Percentiles rank a stretch among this genome's conserved stretches.
These are phyloP conservation scores for Luperina testacea DNA, from an alignment of 2,888 invertebrate genomes.

Conservation along the genomic window DNA sequence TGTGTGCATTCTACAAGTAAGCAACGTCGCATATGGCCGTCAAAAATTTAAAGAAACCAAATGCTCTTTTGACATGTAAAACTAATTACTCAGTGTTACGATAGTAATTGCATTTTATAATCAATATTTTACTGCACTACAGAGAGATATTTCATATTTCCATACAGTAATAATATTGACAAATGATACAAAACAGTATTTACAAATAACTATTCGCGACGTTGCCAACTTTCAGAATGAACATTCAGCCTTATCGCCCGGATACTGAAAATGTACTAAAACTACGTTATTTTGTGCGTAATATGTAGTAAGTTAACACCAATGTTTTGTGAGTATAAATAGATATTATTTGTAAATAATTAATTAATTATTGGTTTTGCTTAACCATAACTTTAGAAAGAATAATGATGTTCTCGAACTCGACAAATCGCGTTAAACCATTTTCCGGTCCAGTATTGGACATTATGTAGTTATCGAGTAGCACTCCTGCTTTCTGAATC, in stretches of 20 bases:
- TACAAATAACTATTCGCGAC: neutral
- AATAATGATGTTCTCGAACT: conserved; percentile 13
- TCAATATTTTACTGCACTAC: neutral
- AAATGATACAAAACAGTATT: neutral
- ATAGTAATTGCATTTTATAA: neutral
- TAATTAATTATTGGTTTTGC: conserved; percentile 15
- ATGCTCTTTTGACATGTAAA: neutral
- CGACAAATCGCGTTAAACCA: neutral
- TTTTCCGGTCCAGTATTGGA: neutral
- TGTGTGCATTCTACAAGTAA: too few relatives aligned
- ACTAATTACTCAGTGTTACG: neutral
- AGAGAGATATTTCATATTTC: neutral
- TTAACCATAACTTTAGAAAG: neutral
- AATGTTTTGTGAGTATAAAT: conserved; percentile 24
- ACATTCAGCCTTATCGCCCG: neutral
- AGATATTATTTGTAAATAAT: conserved; percentile 38
- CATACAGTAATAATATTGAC: neutral
- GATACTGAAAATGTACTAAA: neutral
- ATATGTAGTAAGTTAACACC: conserved; percentile 25
- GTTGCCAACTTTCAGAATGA: neutral
- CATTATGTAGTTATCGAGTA: neutral
- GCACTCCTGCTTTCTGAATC: neutral
- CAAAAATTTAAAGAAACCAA: neutral
- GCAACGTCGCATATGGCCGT: too few relatives aligned
- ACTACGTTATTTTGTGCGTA: conserved; percentile 1